Conservation (phyloP, 2,797 vertebrate species). For the Phoebastria nigripes region DNA sequence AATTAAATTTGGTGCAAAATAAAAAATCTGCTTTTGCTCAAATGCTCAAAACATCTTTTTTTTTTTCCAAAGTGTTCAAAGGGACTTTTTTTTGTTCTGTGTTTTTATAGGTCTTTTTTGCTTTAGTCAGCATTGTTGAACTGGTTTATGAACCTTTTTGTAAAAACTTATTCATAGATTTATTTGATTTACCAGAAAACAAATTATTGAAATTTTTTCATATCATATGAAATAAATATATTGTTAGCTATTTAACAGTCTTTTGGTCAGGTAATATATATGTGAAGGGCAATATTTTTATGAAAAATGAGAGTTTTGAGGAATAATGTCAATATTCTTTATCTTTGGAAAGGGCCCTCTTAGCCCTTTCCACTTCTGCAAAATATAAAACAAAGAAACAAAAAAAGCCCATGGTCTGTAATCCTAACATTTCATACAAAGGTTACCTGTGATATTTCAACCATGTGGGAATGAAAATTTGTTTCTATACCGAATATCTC, state of each 20-base stretch:
- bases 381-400: not conserved
- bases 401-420: not conserved
- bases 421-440: not conserved
- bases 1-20: not conserved
- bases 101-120: not conserved
- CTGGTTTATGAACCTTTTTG: accelerated
- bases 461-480: not conserved
- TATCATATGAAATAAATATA: not conserved
- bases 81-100: accelerated
- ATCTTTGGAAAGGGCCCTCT: not conserved
- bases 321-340: not conserved
- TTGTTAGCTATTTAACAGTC: not conserved
- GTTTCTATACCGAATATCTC: not conserved
- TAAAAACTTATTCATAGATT: not conserved
- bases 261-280: not conserved
- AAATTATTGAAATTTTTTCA: not conserved
- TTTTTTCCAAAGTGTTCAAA: not conserved
- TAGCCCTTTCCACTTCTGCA: not conserved
- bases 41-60: not conserved
- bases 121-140: not conserved
- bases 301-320: not conserved
- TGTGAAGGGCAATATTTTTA: not conserved
- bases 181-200: not conserved
- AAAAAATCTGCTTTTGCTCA: not conserved
- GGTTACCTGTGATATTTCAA: not conserved